Percentiles rank a stretch among this genome's conserved stretches.
phyloP scores from a whole-genome alignment of 2,888 invertebrate genomes.

The Clostera curtula region DNA sequence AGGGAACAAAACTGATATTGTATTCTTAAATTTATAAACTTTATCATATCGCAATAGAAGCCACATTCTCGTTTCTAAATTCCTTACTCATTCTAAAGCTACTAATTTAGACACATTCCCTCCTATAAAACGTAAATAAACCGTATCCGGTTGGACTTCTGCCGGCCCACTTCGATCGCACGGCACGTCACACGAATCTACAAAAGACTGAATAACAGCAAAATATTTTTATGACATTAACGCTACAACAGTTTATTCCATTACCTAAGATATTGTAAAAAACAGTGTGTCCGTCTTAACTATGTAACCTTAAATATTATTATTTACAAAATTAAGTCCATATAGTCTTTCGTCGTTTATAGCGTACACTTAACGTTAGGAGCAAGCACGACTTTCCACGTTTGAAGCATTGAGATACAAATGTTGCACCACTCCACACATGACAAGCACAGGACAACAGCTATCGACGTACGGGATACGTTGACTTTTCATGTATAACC shows the following conservation, averaged over 20 bases:
- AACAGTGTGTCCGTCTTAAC: constrained; percentile 67
- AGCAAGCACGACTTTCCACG: constrained; percentile 42
- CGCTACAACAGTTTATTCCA: constrained; percentile 65
- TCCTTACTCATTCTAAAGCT: constrained; percentile 39
- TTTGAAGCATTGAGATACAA: constrained; percentile 35
- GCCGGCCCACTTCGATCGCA: constrained; percentile 25
- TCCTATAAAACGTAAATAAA: constrained; percentile 31
- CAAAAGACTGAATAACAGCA: constrained; percentile 55
- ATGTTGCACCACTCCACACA: constrained; percentile 27
- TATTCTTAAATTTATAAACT: constrained; percentile 34
- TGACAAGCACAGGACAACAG: constrained; percentile 27
- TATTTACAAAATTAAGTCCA: constrained; percentile 70
- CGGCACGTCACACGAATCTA: constrained; percentile 41
- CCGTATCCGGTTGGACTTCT: constrained; percentile 20
- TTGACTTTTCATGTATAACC: too few relatives aligned
- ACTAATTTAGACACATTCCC: constrained; percentile 43
- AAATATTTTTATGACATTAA: constrained; percentile 58
- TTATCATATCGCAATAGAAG: constrained; percentile 40
- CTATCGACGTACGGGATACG: constrained; percentile 5
- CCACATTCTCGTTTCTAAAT: constrained; percentile 37
- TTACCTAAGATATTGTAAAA: constrained; percentile 71
- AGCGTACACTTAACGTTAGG: constrained; percentile 53
- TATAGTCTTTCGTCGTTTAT: constrained; percentile 63
- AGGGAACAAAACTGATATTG: constrained; percentile 40
- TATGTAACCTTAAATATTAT: constrained; percentile 58